A percentile compares a stretch with the other conserved stretches of the same genome.
Conservation (phyloP, 2,888 invertebrate species). For the Hypena proboscidalis region DNA sequence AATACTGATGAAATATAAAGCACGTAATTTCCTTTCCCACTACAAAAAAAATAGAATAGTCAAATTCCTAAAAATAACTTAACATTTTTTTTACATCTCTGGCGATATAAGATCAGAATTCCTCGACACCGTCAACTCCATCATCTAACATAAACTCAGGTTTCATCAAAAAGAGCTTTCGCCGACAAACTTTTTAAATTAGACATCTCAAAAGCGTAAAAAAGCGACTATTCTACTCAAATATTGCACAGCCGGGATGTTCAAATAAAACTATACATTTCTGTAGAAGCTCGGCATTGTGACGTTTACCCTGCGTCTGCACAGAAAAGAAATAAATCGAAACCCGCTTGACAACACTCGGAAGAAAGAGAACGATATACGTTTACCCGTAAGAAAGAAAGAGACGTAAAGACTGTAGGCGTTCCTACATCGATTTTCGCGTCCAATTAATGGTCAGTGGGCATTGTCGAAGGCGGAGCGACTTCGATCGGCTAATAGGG, state of each 20-base stretch:
- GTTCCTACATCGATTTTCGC: constrained; percentile 72
- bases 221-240: constrained; percentile 74
- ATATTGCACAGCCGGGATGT: constrained; percentile 76
- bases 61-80: background rate
- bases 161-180: constrained; percentile 49
- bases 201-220: constrained; percentile 61
- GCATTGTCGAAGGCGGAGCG: constrained; percentile 78
- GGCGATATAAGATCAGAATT: constrained; percentile 41
- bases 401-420: constrained; percentile 65
- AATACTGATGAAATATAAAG: too few relatives aligned
- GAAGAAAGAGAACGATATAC: constrained; percentile 47
- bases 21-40: background rate
- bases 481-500: constrained; percentile 76
- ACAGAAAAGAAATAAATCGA: constrained; percentile 72
- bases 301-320: constrained; percentile 65
- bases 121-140: constrained; percentile 60
- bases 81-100: constrained; percentile 27
- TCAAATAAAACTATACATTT: constrained; percentile 72
- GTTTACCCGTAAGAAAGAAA: constrained; percentile 28
- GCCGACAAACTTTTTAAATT: constrained; percentile 71
- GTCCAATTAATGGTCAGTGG: constrained; percentile 84
- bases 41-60: background rate
- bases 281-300: constrained; percentile 78
- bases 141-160: constrained; percentile 35
- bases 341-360: constrained; percentile 50